Evolutionary conservation across 2,888 invertebrate genomes (phyloP), one percentile per base, ranked within the genome.

Genomic region (Uloborus plumipes): DNA sequence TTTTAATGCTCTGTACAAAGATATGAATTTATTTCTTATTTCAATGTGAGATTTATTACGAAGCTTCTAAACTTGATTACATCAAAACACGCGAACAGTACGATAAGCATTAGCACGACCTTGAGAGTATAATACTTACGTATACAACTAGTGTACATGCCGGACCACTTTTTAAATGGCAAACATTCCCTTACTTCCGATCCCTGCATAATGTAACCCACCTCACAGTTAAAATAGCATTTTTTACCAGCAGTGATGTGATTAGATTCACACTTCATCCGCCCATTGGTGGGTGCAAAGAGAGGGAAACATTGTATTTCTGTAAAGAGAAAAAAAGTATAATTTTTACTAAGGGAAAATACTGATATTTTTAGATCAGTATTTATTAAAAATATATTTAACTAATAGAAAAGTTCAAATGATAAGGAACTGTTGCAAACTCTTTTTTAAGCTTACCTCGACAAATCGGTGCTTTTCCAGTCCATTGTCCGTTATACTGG

Each of bases 391-490:
- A n/a, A n/a, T 11, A 39, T 39, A 39, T 9, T 39, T 9, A 9
- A 39, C 11, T 39, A 39, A 39, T 9, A 39, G 11, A 39, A 39
- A 39, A 7, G 39, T 11, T 11, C 9, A 39, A 39, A 39, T 11
- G 9, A 11, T 39, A 11, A 4, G 39, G 9, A 39, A 39, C 39
- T 11, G 9, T 39, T 7, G 55, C 16, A n/a, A 20, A n/a, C 0
- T 55, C 9, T 55, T 61, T 61, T 20, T 26, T 71, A 58, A 31
- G 49, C 77, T 79, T 61, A 84, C 84, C 64, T 26, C 59, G 59
- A 51, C 84, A 84, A 16, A 74, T 50, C 7, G 84, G 14, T n/a
- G 59, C 47, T 31, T 67, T 61, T 4, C 79, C 79, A 16, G 71
- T 59, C 84, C 84, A 84, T 15, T 49, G 16, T 0, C 75, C 75